phyloP scores from a whole-genome alignment of 2,113 vertebrate species.

The Saimiri boliviensis region DNA sequence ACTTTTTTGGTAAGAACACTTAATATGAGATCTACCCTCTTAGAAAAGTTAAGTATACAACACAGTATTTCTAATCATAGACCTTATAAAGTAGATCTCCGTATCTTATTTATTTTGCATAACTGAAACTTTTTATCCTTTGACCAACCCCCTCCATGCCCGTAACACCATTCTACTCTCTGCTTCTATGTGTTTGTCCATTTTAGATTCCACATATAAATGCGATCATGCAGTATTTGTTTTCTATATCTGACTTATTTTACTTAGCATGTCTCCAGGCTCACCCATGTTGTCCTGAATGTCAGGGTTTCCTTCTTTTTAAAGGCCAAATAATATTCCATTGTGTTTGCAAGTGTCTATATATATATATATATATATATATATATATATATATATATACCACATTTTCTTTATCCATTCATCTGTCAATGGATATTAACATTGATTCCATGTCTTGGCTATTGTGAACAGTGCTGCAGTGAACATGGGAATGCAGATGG shows the following conservation, averaged over 20 bases:
- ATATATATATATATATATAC: not conserved
- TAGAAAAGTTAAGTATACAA: not conserved
- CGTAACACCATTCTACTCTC: not conserved
- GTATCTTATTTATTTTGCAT: not conserved
- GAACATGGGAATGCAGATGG: not conserved
- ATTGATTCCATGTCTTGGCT: not conserved
- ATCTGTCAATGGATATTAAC: not conserved
- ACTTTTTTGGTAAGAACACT: not conserved
- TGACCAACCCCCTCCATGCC: not conserved
- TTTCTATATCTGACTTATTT: not conserved
- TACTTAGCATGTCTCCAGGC: not conserved
- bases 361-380: not conserved
- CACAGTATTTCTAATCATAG: not conserved
- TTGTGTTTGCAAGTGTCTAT: not conserved
- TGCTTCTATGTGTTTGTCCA: not conserved
- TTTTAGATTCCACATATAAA: too few relatives aligned
- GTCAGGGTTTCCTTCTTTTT: not conserved
- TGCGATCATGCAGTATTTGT: not conserved
- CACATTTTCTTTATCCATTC: not conserved
- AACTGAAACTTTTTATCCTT: not conserved
- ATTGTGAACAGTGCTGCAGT: too few relatives aligned
- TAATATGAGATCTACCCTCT: not conserved
- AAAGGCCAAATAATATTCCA: not conserved
- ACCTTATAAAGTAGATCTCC: not conserved
- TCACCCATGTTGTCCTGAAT: not conserved